Percentiles rank a stretch among this genome's conserved stretches.
Conservation (phyloP, 2,113 vertebrate species). For the Sardina pilchardus region DNA sequence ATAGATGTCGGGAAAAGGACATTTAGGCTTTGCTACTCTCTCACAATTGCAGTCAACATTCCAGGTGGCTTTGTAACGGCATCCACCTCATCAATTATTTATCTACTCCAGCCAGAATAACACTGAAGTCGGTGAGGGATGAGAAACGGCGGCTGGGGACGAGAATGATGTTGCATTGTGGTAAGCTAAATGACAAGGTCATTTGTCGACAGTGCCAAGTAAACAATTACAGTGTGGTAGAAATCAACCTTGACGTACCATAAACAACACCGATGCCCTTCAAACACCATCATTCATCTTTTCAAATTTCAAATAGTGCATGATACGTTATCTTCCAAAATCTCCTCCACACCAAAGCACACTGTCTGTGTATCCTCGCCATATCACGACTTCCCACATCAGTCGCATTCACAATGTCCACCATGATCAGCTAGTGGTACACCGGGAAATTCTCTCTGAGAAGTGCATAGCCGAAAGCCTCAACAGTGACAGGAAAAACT, state of each 20-base stretch:
- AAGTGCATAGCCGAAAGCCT: background rate
- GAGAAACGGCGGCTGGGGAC: background rate
- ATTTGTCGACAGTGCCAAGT: background rate
- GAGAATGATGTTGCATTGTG: background rate
- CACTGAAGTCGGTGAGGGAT: conserved; percentile 4
- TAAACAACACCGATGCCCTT: background rate
- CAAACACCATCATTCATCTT: background rate
- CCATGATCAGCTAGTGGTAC: background rate
- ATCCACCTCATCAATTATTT: conserved; percentile 40
- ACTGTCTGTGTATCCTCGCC: background rate
- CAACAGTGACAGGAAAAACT: background rate
- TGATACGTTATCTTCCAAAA: background rate
- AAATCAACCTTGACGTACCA: background rate
- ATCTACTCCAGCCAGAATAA: conserved; percentile 19
- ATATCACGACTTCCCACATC: background rate
- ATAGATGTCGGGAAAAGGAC: background rate
- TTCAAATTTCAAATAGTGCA: no score
- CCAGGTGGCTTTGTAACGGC: conserved; percentile 3
- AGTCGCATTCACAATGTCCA: background rate
- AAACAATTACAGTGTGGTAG: background rate
- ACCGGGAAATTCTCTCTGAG: background rate
- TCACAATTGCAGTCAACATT: background rate
- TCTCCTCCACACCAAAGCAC: background rate
- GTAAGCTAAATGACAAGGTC: background rate
- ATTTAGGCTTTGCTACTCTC: background rate